Percentiles rank a stretch among this genome's conserved stretches.
Conservation (phyloP, 2,888 invertebrate species). For the Lobophora halterata region DNA sequence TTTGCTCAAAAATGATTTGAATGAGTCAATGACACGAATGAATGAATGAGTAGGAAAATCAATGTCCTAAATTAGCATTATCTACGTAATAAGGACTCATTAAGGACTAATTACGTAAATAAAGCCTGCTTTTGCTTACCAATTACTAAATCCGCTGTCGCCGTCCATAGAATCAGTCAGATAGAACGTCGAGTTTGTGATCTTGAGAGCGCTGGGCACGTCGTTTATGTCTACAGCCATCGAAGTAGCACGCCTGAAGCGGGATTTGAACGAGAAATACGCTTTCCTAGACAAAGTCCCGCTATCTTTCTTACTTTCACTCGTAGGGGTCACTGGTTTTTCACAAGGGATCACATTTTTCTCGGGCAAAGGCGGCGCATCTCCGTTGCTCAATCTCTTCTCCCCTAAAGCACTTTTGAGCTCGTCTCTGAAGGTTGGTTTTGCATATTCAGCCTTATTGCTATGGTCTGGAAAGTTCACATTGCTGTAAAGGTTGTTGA, state of each 20-base stretch:
- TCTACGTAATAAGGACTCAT: too few species aligned
- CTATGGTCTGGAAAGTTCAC: constrained; percentile 56
- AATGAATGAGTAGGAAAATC: too few species aligned
- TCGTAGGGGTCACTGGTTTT: constrained; percentile 62
- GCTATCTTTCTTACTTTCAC: constrained; percentile 63
- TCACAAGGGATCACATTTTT: constrained; percentile 46
- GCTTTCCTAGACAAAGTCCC: constrained; percentile 69
- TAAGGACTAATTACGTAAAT: background rate
- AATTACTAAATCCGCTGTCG: constrained; percentile 82
- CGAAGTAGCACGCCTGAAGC: constrained; percentile 82
- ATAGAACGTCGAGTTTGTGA: constrained; percentile 86
- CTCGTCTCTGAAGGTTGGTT: constrained; percentile 64
- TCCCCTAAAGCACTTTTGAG: constrained; percentile 64
- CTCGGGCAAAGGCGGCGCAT: constrained; percentile 64
- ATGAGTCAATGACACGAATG: too few species aligned
- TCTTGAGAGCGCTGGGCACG: constrained; percentile 76
- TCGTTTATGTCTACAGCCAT: constrained; percentile 79
- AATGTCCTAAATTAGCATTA: too few species aligned
- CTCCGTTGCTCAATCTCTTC: constrained; percentile 58
- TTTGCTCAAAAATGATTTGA: too few species aligned
- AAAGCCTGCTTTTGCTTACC: constrained; percentile 62
- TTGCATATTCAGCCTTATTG: constrained; percentile 63
- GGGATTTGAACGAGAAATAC: constrained; percentile 82
- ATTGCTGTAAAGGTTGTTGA: constrained; percentile 57
- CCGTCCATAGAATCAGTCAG: constrained; percentile 84